phyloP scores from a whole-genome alignment of 2,113 vertebrate genomes.

The Anseranas semipalmata region DNA sequence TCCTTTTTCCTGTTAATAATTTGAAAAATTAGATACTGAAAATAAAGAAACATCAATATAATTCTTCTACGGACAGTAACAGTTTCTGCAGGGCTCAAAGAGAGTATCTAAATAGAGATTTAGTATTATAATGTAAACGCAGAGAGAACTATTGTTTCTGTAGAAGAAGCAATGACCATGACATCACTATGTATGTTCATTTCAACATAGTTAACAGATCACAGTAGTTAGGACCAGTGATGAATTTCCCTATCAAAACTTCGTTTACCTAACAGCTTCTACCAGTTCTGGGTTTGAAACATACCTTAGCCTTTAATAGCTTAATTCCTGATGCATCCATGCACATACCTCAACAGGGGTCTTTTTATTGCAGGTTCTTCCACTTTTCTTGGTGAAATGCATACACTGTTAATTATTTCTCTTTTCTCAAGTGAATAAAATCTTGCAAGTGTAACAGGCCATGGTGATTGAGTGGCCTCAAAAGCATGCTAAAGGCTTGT shows the following conservation, averaged over 20 bases:
- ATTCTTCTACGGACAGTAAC: not conserved
- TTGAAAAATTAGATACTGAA: not conserved
- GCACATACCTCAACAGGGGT: not conserved
- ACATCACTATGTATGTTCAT: not conserved
- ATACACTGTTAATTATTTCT: not conserved
- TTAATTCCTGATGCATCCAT: not conserved
- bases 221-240: not conserved
- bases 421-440: not conserved
- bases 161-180: not conserved
- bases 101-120: not conserved
- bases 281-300: not conserved
- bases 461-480: not conserved
- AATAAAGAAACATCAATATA: not conserved
- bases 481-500: not conserved
- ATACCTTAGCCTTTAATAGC: not conserved
- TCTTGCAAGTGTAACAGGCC: not conserved
- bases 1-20: not conserved
- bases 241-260: not conserved
- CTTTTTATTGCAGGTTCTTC: not conserved
- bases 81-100: not conserved
- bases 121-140: not conserved
- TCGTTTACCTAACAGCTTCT: not conserved
- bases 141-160: not conserved
- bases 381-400: not conserved
- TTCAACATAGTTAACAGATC: not conserved